A percentile compares a stretch with the other conserved stretches of the same genome.
Conservation (phyloP, 2,888 invertebrate species). For the Tenthredo distinguenda region DNA sequence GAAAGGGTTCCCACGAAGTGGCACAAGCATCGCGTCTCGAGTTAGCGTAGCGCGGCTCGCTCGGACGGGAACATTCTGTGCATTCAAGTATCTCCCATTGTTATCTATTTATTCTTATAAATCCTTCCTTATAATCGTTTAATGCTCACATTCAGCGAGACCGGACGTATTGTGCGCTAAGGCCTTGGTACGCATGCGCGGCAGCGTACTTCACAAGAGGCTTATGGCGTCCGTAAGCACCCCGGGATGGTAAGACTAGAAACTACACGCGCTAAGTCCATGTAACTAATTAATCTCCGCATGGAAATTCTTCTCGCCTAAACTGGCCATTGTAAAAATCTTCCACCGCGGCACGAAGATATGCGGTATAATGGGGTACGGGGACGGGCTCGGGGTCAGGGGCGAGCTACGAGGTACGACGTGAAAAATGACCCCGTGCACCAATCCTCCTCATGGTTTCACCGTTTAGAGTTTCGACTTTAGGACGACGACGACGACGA, state of each 20-base stretch:
- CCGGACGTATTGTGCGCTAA: slow-evolving; percentile 64
- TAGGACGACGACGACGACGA: neutral
- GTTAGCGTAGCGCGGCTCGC: slow-evolving; percentile 15
- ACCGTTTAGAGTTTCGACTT: slow-evolving; percentile 7
- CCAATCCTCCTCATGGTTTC: slow-evolving; percentile 16
- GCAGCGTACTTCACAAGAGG: slow-evolving; percentile 71
- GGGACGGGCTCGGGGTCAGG: slow-evolving; percentile 8
- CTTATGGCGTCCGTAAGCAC: slow-evolving; percentile 63
- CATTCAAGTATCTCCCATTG: slow-evolving; percentile 63
- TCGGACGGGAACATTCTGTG: slow-evolving; percentile 50
- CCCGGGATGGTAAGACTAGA: slow-evolving; percentile 9
- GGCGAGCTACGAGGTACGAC: slow-evolving; percentile 38
- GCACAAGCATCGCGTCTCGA: slow-evolving; percentile 41
- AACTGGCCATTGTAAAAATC: slow-evolving; percentile 62
- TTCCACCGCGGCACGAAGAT: neutral
- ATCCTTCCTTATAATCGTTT: slow-evolving; percentile 73
- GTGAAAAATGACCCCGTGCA: slow-evolving; percentile 58
- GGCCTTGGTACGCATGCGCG: slow-evolving; percentile 73
- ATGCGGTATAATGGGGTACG: slow-evolving; percentile 34
- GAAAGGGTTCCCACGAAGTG: slow-evolving; percentile 42
- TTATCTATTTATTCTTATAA: slow-evolving; percentile 73
- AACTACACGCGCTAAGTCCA: slow-evolving; percentile 59
- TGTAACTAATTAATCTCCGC: slow-evolving; percentile 73
- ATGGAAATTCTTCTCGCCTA: slow-evolving; percentile 65
- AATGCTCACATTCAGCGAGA: slow-evolving; percentile 72